Conservation (phyloP, 2,113 vertebrate genomes). For the Mesitornis unicolor region DNA sequence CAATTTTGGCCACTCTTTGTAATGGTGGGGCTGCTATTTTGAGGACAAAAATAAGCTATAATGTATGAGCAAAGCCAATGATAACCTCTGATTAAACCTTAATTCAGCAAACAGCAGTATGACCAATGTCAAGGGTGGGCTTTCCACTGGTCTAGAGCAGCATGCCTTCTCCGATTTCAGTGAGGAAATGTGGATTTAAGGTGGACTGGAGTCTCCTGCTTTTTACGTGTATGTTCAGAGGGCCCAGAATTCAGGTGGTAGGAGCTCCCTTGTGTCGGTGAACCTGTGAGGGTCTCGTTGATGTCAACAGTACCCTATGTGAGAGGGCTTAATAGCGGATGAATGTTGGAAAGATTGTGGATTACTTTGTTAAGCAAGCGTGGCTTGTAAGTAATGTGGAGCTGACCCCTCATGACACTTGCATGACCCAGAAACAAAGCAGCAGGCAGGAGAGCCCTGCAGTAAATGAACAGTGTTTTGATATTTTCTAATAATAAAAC, state of each 20-base stretch:
- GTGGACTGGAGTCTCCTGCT: neutral
- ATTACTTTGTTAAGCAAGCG: constrained; percentile 54
- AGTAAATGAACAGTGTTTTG: constrained; percentile 59
- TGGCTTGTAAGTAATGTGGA: constrained; percentile 59
- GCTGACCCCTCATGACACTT: constrained; percentile 34
- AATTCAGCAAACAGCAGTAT: neutral
- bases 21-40: neutral
- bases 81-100: neutral
- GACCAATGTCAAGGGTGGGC: accelerated
- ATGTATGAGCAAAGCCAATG: neutral
- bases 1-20: neutral
- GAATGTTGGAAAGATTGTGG: constrained; percentile 20
- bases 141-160: neutral
- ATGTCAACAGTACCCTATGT: accelerated
- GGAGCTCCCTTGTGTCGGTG: neutral
- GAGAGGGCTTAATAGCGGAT: neutral
- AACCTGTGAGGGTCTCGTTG: neutral
- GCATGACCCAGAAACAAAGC: constrained; percentile 63
- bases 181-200: neutral
- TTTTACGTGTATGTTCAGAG: neutral
- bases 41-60: neutral
- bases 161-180: neutral
- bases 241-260: neutral
- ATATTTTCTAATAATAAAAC: constrained; percentile 62
- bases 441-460: constrained; percentile 34